A percentile compares a stretch with the other conserved stretches of the same genome.
Conservation (phyloP, 2,113 vertebrate genomes). For the Muntiacus muntjak region DNA sequence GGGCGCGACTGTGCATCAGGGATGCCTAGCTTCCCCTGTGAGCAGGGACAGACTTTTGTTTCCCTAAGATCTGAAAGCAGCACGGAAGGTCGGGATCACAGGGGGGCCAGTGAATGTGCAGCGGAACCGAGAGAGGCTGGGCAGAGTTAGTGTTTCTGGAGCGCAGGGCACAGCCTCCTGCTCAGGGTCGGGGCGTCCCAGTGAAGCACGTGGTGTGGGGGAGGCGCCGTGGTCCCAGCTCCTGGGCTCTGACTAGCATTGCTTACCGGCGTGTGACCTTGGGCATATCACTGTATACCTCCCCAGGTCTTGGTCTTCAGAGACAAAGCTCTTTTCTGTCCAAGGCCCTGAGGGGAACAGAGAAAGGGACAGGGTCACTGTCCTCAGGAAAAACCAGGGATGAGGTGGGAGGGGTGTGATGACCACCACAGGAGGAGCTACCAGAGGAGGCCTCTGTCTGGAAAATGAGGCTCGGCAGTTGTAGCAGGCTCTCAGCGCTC, state of each 20-base stretch:
- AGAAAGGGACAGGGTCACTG: too few species aligned
- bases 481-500: not conserved
- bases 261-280: not conserved
- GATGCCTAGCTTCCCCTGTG: not conserved
- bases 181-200: not conserved
- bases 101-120: not conserved
- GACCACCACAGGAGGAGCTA: not conserved
- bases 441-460: not conserved
- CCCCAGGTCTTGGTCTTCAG: not conserved
- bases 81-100: not conserved
- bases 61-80: not conserved
- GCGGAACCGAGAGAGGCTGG: not conserved
- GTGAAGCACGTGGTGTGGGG: rapidly evolving
- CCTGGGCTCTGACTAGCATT: not conserved
- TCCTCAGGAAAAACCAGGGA: not conserved
- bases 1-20: too few species aligned
- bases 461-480: not conserved
- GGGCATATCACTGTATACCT: not conserved
- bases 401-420: not conserved
- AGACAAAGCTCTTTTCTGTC: not conserved
- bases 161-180: rapidly evolving
- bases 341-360: not conserved
- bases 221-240: rapidly evolving
- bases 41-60: not conserved
- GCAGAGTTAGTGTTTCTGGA: rapidly evolving